Base-by-base conservation (phyloP, 2,888 invertebrate species). In the Entomobrya multifasciata region DNA sequence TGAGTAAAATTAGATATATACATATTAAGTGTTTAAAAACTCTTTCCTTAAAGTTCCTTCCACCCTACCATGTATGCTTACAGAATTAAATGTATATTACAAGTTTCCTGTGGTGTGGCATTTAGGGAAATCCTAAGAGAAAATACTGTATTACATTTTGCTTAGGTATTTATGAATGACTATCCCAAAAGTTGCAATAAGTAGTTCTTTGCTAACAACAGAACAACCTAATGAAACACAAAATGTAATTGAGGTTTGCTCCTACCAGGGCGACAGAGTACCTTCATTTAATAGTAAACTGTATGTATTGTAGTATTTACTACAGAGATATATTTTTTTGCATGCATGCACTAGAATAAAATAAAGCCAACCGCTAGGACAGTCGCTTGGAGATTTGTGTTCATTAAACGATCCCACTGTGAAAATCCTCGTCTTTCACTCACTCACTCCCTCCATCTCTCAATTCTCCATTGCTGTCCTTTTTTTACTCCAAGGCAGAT, bases 331-430 rank as follows among this genome's bases (percentile, higher is more conserved):
- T n/a, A n/a, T n/a, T n/a, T n/a, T n/a, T n/a, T n/a, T n/a, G n/a
- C n/a, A n/a, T 3, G 47, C 1, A 5, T 15, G 47, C 47, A 52
- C 52, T 55, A 30, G n/a, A 67, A 41, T 67, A 67, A 67, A 22
- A 44, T 44, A 44, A 67, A 67, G 41, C 13, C 17, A 67, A 36
- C 22, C 44, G 6, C 44, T 20, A 44, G 17, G 67, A 41, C 67
- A 67, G 17, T 67, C 67, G 25, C 41, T 67, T 1, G 67, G 67
- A 67, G 67, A 67, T 67, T 65, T 67, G 17, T 67, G 67, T 67
- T 67, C 67, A 67, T 67, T 67, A 67, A 67, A 67, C 22, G 67
- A 70, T 70, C 70, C 70, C 70, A 47, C 70, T 70, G 70, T 10
- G 70, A 2, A 47, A 41, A 67, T 67, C 41, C 44, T 20, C 20